Conservation (phyloP, 1,140 invertebrate species). For the Drosophila rufa region DNA sequence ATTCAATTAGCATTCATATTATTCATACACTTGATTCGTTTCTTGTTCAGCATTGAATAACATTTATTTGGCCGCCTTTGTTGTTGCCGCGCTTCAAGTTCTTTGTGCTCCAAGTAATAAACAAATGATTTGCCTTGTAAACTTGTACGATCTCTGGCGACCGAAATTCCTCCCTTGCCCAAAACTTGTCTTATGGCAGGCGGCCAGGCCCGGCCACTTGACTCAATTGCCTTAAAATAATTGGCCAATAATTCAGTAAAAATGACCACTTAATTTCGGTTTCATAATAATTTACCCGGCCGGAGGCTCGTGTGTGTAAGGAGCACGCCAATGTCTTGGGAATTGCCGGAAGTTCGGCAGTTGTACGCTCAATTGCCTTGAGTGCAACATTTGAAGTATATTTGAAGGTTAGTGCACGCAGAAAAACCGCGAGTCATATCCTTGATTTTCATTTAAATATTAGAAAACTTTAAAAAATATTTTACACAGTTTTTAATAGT, state of each 20-base stretch:
- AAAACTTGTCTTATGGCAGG: slow-evolving; percentile 18
- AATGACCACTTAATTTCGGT: slow-evolving; percentile 77
- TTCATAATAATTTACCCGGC: slow-evolving; percentile 69
- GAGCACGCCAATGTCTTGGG: slow-evolving; percentile 65
- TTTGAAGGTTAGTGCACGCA: slow-evolving; percentile 58
- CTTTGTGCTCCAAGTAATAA: slow-evolving; percentile 69
- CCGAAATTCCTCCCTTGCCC: slow-evolving; percentile 2
- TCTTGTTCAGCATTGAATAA: slow-evolving; percentile 66
- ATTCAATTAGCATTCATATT: slow-evolving; percentile 82
- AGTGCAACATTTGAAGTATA: slow-evolving; percentile 51
- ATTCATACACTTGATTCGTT: slow-evolving; percentile 79
- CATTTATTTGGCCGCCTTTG: slow-evolving; percentile 70
- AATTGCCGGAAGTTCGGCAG: slow-evolving; percentile 62
- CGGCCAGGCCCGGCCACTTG: slow-evolving; percentile 46
- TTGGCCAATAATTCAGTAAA: slow-evolving; percentile 82
- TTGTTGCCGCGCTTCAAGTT: slow-evolving; percentile 43
- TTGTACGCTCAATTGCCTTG: slow-evolving; percentile 49
- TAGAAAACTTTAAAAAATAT: not conserved
- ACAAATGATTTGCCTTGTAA: slow-evolving; percentile 75
- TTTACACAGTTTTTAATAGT: too few relatives aligned
- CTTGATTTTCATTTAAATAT: not conserved
- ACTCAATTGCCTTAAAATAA: slow-evolving; percentile 82
- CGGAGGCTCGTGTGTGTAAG: slow-evolving; percentile 26
- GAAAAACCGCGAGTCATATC: not conserved
- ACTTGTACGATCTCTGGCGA: slow-evolving; percentile 47